A percentile compares a stretch with the other conserved stretches of the same genome.
phyloP scores from a whole-genome alignment of 2,888 invertebrate genomes.

The Strigamia crassipes region DNA sequence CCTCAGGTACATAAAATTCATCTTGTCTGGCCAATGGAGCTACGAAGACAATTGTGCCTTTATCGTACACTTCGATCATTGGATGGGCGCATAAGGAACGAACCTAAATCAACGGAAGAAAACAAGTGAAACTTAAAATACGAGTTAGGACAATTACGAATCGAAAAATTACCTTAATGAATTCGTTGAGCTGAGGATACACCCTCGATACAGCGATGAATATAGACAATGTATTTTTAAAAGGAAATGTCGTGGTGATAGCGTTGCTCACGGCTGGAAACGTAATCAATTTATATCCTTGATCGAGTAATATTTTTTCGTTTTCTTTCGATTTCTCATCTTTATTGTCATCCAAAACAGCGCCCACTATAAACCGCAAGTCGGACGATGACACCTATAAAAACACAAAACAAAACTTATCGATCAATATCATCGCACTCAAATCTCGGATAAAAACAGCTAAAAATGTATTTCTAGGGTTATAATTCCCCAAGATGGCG shows the following conservation, averaged over 20 bases:
- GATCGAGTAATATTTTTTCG: slow-evolving; percentile 54
- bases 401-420: neutral
- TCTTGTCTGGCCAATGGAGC: slow-evolving; percentile 61
- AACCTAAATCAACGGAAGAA: slow-evolving; percentile 48
- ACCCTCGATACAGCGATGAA: slow-evolving; percentile 60
- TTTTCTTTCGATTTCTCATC: slow-evolving; percentile 52
- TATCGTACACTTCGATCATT: slow-evolving; percentile 60
- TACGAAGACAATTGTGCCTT: slow-evolving; percentile 58
- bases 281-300: slow-evolving; percentile 57
- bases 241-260: slow-evolving; percentile 60
- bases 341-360: slow-evolving; percentile 56
- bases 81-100: slow-evolving; percentile 61
- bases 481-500: neutral
- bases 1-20: slow-evolving; percentile 61
- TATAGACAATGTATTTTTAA: slow-evolving; percentile 59
- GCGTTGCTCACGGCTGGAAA: slow-evolving; percentile 60
- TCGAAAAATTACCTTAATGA: slow-evolving; percentile 57
- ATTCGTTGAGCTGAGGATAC: slow-evolving; percentile 59
- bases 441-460: neutral
- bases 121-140: slow-evolving; percentile 41
- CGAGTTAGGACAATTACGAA: neutral
- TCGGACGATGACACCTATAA: slow-evolving; percentile 56
- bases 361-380: slow-evolving; percentile 59
- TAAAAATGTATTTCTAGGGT: neutral
- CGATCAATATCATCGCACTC: neutral